Percentiles rank a stretch among this genome's conserved stretches.
Evolutionary conservation across 2,888 invertebrate species (phyloP).

Genomic region (Hoplodrina ambigua): DNA sequence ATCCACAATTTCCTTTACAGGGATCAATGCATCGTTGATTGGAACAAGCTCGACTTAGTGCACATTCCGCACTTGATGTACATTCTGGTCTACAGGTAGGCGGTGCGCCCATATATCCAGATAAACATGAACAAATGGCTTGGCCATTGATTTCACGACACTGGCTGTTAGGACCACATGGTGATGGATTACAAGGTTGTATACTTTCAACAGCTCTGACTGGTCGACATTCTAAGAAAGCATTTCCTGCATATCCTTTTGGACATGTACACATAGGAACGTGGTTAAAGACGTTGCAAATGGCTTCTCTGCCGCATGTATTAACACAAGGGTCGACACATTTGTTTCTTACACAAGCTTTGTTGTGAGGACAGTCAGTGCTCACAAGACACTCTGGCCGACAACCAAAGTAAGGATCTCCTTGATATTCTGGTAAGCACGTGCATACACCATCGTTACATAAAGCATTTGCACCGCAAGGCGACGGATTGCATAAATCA

Average conservation of each 20-base stretch:
- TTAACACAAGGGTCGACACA: slow-evolving; percentile 94
- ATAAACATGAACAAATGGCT: slow-evolving; percentile 93
- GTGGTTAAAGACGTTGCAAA: slow-evolving; percentile 93
- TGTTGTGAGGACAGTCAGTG: slow-evolving; percentile 92
- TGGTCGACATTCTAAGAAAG: slow-evolving; percentile 92
- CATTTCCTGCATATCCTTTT: slow-evolving; percentile 92
- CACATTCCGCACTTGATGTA: slow-evolving; percentile 92
- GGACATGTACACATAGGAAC: slow-evolving; percentile 91
- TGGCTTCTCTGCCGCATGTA: slow-evolving; percentile 94
- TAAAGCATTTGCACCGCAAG: slow-evolving; percentile 93
- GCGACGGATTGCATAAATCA: slow-evolving; percentile 92
- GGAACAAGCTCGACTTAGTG: slow-evolving; percentile 92
- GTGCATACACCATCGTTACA: slow-evolving; percentile 93
- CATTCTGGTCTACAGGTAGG: slow-evolving; percentile 94
- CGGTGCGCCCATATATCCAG: slow-evolving; percentile 93
- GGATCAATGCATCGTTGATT: slow-evolving; percentile 93
- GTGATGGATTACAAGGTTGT: slow-evolving; percentile 93
- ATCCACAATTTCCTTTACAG: slow-evolving; percentile 93
- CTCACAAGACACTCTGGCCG: slow-evolving; percentile 95
- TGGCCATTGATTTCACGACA: slow-evolving; percentile 92
- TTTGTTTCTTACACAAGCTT: slow-evolving; percentile 93
- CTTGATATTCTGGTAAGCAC: slow-evolving; percentile 93
- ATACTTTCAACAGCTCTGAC: slow-evolving; percentile 77
- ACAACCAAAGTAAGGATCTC: slow-evolving; percentile 94
- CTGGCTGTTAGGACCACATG: slow-evolving; percentile 93